Base-by-base conservation (phyloP, 2,888 invertebrate species). In the Thereva unica region DNA sequence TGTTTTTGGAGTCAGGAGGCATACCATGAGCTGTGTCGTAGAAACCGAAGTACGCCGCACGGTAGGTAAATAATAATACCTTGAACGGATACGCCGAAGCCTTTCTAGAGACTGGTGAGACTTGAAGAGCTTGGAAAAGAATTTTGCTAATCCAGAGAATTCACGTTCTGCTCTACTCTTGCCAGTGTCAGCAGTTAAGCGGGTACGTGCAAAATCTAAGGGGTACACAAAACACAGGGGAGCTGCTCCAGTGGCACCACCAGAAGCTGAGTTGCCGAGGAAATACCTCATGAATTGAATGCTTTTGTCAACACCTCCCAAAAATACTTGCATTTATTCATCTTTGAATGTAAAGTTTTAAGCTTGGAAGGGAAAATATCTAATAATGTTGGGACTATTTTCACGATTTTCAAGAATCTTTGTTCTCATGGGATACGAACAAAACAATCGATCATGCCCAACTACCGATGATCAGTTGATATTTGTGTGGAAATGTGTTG, bases 31-130 rank as follows among this genome's bases (percentile, higher is more conserved):
- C n/a, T n/a, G n/a, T n/a, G n/a, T n/a, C n/a, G n/a, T n/a, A n/a
- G n/a, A n/a, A n/a, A n/a, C n/a, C n/a, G n/a, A n/a, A n/a, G n/a
- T n/a, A 96, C 69, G 94, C 87, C 53, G 95, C 95, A 81, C 95
- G 91, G 85, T 96, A 97, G 83, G n/a, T n/a, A n/a, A n/a, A 96
- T 95, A 78, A 96, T 92, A 84, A 95, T 95, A 73, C 95, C 95
- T 83, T 95, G 95, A 72, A 96, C 95, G 69, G 95, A 96, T 75
- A 96, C 95, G 75, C 91, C 89, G 85, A 97, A 95, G 71, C 96
- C 96, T 82, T 93, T 88, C 87, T 97, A 97, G 72, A 97, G 84
- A 75, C 96, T 96, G 72, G 78, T 75, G 50, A 93, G 80, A 70
- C 82, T 90, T 93, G 85, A 88, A 89, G 83, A 93, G 93, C 82